phyloP scores from a whole-genome alignment of 1,140 invertebrate genomes.

The Acromyrmex charruanus region DNA sequence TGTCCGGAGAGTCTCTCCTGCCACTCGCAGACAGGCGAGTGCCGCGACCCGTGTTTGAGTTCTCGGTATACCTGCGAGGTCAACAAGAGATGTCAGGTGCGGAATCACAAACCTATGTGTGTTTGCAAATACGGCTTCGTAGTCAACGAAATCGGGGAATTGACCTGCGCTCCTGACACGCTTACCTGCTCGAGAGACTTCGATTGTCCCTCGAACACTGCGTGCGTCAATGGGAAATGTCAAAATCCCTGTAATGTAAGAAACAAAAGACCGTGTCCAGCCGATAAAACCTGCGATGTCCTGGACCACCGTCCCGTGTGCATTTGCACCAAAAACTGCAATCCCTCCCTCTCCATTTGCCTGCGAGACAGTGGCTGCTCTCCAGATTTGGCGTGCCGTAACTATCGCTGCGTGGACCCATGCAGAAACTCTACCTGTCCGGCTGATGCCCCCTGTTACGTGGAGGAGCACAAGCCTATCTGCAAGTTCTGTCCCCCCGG shows the following conservation, averaged over 20 bases:
- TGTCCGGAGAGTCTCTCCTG: slow-evolving; percentile 93
- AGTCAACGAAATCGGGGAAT: slow-evolving; percentile 93
- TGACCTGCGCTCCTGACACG: slow-evolving; percentile 93
- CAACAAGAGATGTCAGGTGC: slow-evolving; percentile 95
- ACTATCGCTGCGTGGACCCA: slow-evolving; percentile 96
- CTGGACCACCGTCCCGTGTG: slow-evolving; percentile 94
- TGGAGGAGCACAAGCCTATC: slow-evolving; percentile 96
- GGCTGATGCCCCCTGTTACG: slow-evolving; percentile 94
- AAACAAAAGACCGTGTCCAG: slow-evolving; percentile 89
- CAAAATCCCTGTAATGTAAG: slow-evolving; percentile 92
- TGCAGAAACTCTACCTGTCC: slow-evolving; percentile 93
- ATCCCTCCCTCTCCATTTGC: slow-evolving; percentile 94
- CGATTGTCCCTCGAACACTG: slow-evolving; percentile 94
- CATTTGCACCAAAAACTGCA: slow-evolving; percentile 95
- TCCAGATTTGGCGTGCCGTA: slow-evolving; percentile 93
- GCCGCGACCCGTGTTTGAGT: slow-evolving; percentile 92
- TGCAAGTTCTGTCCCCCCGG: slow-evolving; percentile 97
- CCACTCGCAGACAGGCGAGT: slow-evolving; percentile 89
- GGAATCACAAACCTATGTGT: slow-evolving; percentile 93
- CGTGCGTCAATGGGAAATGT: slow-evolving; percentile 93
- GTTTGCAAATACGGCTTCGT: slow-evolving; percentile 96
- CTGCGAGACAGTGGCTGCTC: slow-evolving; percentile 95
- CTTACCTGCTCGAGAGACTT: slow-evolving; percentile 92
- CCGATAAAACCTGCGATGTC: slow-evolving; percentile 94
- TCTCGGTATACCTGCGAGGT: slow-evolving; percentile 89